These are phyloP conservation scores for Cyprinodon diabolis DNA, from an alignment of 2,797 vertebrate species.

Conservation along the genomic window DNA sequence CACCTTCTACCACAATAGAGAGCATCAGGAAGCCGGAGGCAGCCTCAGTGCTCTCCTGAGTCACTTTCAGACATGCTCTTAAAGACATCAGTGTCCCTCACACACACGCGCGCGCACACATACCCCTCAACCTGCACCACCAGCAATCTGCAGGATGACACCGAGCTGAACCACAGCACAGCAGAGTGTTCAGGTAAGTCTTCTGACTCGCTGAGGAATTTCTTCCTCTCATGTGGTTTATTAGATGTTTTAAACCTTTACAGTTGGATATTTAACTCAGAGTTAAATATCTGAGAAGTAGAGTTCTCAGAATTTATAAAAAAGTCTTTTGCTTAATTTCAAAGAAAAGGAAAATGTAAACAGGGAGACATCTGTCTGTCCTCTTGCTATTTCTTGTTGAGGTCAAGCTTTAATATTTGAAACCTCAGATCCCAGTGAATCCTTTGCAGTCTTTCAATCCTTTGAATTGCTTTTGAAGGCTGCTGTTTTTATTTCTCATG, in stretches of 20 bases:
- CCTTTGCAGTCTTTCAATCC: too few relatives aligned
- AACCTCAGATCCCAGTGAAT: neutral
- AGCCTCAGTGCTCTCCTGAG: slow-evolving; percentile 78
- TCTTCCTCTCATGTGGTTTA: too few relatives aligned
- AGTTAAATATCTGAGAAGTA: too few relatives aligned
- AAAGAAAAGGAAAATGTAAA: neutral
- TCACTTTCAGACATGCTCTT: slow-evolving; percentile 69
- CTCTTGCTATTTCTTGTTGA: too few relatives aligned
- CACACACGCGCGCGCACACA: slow-evolving; percentile 51
- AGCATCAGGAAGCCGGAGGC: slow-evolving; percentile 74
- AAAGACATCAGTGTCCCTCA: slow-evolving; percentile 58
- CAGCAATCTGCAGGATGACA: slow-evolving; percentile 75
- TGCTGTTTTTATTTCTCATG: neutral
- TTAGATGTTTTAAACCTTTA: neutral
- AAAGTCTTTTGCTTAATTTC: neutral
- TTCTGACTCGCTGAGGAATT: neutral
- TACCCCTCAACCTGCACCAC: slow-evolving; percentile 43
- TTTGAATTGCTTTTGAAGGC: neutral
- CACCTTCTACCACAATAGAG: slow-evolving; percentile 83
- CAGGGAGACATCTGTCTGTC: neutral
- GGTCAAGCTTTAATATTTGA: too few relatives aligned
- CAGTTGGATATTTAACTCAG: too few relatives aligned
- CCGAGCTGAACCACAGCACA: slow-evolving; percentile 67
- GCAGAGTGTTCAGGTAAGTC: slow-evolving; percentile 61
- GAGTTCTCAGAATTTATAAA: too few relatives aligned